Base-by-base conservation (phyloP, 2,888 invertebrate genomes). In the Iselma pallidipennis region DNA sequence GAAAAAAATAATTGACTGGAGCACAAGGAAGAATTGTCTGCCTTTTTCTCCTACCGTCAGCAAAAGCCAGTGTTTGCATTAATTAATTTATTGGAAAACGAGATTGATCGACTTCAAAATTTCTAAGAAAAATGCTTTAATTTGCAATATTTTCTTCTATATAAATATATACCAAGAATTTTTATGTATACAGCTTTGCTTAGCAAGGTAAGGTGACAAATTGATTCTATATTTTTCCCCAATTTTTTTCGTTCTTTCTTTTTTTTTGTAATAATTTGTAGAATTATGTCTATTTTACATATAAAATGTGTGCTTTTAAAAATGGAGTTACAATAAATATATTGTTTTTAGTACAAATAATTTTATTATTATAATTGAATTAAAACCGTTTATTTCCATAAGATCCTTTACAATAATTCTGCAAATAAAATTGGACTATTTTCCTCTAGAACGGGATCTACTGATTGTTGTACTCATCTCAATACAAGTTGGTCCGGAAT, bases 221-320 rank as follows among this genome's bases (percentile, higher is more conserved):
- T 72, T 73, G 71, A 68, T 73, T 70, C 61, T 64, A 64, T 72
- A 68, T 71, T 68, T 21, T 12, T 37, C 7, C n/a, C n/a, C n/a
- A n/a, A n/a, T n/a, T n/a, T n/a, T n/a, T n/a, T n/a, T n/a, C n/a
- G n/a, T n/a, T n/a, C n/a, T n/a, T 12, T 23, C 4, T 19, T 42
- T 21, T 66, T 62, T 74, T 74, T 72, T 74, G 73, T 76, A 74
- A 72, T 66, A 58, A 68, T 76, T 74, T 76, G 72, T 74, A 76
- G 74, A 75, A 71, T 74, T 75, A 73, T 69, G 71, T 75, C 73
- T 77, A 77, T 77, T 78, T 78, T 76, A 76, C 74, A 75, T 76
- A 75, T 69, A 72, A 74, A 73, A 74, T 78, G 76, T 78, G 77
- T 77, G 78, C 78, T 78, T 78, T 77, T 77, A 77, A 78, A 71